These are phyloP conservation scores for Equus przewalskii DNA, from an alignment of 2,113 vertebrate species.

Conservation along the genomic window DNA sequence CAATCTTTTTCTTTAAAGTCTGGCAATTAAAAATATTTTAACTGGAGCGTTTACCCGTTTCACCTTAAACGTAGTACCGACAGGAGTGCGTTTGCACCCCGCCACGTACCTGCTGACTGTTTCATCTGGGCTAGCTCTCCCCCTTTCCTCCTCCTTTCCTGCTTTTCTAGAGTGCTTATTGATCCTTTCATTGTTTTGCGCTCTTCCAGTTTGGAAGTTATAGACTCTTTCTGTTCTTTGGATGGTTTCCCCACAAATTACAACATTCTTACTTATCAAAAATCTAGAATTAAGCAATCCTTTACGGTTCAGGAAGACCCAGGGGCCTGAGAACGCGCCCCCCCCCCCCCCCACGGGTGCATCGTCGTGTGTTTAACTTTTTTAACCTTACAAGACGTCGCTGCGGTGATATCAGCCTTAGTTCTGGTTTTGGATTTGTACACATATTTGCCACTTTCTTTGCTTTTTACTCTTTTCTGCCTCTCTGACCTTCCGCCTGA, in stretches of 20 bases:
- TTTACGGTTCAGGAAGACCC: background rate
- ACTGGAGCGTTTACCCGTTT: background rate
- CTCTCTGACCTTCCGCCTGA: background rate
- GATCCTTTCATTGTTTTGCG: no score
- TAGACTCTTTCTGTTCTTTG: background rate
- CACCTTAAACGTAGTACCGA: background rate
- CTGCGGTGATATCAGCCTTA: background rate
- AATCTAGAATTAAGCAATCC: rapidly evolving
- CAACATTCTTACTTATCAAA: background rate
- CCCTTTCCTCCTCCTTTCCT: background rate
- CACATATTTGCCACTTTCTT: background rate
- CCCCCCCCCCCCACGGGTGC: background rate
- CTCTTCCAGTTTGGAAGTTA: background rate
- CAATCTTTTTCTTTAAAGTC: background rate
- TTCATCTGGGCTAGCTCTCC: background rate
- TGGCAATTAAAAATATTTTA: background rate
- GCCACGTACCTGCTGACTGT: background rate
- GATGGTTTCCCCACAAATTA: background rate
- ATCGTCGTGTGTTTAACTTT: background rate
- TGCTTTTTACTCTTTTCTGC: background rate
- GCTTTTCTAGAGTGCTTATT: background rate
- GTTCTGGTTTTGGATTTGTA: background rate
- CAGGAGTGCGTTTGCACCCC: no score
- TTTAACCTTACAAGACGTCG: background rate
- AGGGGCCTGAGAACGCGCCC: background rate